Conservation (phyloP, 2,113 vertebrate species). For the Hemiscyllium ocellatum region DNA sequence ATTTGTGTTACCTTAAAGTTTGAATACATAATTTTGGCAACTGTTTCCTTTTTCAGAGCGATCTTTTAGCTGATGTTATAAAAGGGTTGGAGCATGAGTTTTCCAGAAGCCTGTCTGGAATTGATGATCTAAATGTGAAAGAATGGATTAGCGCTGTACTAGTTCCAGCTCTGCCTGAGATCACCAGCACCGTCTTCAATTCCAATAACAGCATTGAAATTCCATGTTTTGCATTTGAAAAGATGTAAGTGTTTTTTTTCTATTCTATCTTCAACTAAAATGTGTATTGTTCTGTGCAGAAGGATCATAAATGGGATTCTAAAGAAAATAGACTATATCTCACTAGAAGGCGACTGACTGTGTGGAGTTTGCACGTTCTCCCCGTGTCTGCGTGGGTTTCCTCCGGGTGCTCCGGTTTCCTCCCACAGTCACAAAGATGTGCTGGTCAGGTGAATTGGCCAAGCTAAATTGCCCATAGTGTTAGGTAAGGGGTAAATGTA, state of each 20-base stretch:
- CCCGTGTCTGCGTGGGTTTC: too few species aligned
- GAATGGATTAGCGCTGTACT: slow-evolving; percentile 38
- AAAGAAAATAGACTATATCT: too few species aligned
- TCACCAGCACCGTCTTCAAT: slow-evolving; percentile 31
- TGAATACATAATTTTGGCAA: not conserved
- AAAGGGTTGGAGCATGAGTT: slow-evolving; percentile 35
- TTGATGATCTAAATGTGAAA: not conserved
- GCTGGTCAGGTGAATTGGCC: too few species aligned
- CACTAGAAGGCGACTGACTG: too few species aligned
- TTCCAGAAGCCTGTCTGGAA: not conserved
- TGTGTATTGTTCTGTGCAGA: not conserved
- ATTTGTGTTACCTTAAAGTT: not conserved
- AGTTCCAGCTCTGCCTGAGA: not conserved
- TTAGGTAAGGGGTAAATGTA: too few species aligned
- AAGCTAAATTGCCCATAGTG: too few species aligned
- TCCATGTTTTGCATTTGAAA: not conserved
- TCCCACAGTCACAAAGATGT: too few species aligned
- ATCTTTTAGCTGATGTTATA: not conserved
- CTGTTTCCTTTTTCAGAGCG: not conserved
- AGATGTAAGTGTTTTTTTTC: slow-evolving; percentile 10
- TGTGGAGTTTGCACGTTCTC: too few species aligned
- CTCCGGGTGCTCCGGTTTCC: too few species aligned
- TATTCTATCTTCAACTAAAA: not conserved
- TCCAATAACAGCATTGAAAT: not conserved
- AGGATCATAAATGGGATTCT: too few species aligned